Percentiles rank a stretch among this genome's conserved stretches.
Conservation (phyloP, 1,140 invertebrate species). For the Cylas formicarius region DNA sequence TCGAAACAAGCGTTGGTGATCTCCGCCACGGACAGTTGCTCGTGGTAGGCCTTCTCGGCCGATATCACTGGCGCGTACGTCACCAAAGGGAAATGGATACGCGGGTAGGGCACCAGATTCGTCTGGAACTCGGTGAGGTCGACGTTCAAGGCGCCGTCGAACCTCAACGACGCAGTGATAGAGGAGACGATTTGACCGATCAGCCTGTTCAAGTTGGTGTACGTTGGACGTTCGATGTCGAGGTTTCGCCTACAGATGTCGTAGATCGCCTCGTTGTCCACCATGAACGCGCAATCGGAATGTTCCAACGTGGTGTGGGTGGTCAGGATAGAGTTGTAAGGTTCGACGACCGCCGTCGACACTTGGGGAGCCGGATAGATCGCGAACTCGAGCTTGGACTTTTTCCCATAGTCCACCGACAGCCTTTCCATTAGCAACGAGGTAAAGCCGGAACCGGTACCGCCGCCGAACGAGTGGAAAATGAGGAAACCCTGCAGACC, state of each 20-base stretch:
- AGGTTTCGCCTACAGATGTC: constrained; percentile 85
- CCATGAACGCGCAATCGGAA: constrained; percentile 83
- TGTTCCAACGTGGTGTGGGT: constrained; percentile 76
- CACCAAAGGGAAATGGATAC: constrained; percentile 76
- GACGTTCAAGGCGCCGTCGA: constrained; percentile 83
- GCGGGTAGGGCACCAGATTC: constrained; percentile 77
- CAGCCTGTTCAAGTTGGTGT: constrained; percentile 70
- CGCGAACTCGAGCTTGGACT: constrained; percentile 82
- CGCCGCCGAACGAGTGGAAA: constrained; percentile 85
- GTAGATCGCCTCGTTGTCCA: constrained; percentile 83
- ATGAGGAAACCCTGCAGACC: constrained; percentile 83
- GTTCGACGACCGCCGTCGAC: constrained; percentile 84
- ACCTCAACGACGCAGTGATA: constrained; percentile 80
- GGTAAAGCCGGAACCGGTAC: constrained; percentile 82
- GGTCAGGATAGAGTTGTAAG: constrained; percentile 80
- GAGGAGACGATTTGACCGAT: constrained; percentile 83
- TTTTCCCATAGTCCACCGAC: constrained; percentile 85
- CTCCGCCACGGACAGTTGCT: constrained; percentile 60
- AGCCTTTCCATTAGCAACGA: constrained; percentile 82
- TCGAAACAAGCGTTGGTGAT: constrained; percentile 89
- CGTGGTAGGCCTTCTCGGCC: constrained; percentile 63
- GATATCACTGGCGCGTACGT: constrained; percentile 82
- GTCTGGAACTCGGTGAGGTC: constrained; percentile 88
- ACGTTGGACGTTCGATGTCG: constrained; percentile 79
- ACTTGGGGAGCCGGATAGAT: constrained; percentile 87